phyloP scores from a whole-genome alignment of 2,888 invertebrate species.

The Drosophila lutescens region DNA sequence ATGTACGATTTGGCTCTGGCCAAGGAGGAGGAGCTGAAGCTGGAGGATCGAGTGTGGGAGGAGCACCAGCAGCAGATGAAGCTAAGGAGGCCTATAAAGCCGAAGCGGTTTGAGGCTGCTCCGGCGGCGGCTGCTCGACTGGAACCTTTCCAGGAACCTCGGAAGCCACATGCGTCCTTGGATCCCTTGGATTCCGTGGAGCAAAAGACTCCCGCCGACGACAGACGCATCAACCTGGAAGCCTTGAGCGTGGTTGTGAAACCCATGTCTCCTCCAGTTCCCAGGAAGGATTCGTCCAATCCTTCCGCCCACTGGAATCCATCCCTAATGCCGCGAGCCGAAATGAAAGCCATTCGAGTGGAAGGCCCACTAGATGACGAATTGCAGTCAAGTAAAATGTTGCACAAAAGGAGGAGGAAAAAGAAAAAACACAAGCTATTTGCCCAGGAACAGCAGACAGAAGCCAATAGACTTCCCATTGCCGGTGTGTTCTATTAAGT shows the following conservation, averaged over 20 bases:
- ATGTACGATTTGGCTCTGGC: constrained; percentile 23
- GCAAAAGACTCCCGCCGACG: not conserved
- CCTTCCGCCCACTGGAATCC: not conserved
- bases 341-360: not conserved
- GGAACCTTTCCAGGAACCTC: constrained; percentile 5
- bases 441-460: not conserved
- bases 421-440: not conserved
- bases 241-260: constrained; percentile 4
- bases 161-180: not conserved
- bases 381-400: not conserved
- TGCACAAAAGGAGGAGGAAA: not conserved
- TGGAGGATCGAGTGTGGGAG: constrained; percentile 54
- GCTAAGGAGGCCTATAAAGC: constrained; percentile 10
- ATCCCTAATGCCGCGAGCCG: not conserved
- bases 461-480: not conserved
- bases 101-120: constrained; percentile 39
- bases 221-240: constrained; percentile 12
- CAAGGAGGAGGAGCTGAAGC: constrained; percentile 48
- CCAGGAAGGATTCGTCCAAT: not conserved
- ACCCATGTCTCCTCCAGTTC: not conserved
- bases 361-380: not conserved
- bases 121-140: constrained; percentile 48
- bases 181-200: not conserved
- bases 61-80: constrained; percentile 38
- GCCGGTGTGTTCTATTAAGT: constrained; percentile 1